Evolutionary conservation across 2,113 vertebrate genomes (phyloP).

Genomic region (Picathartes gymnocephalus): DNA sequence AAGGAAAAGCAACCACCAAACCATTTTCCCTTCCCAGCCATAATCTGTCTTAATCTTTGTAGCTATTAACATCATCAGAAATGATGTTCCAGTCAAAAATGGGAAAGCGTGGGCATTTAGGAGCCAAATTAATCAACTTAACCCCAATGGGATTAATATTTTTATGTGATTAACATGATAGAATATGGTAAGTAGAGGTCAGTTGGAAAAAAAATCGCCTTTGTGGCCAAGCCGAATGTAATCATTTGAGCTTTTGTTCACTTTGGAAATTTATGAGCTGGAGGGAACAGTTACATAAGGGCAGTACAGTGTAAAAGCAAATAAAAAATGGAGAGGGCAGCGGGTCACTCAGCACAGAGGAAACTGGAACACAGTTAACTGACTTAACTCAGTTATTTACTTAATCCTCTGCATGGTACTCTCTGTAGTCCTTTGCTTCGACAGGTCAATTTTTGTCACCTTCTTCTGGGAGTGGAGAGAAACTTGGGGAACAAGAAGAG

Average conservation of each 20-base stretch:
- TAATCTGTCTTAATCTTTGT: conserved; percentile 2
- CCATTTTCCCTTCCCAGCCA: background rate
- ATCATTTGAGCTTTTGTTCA: conserved; percentile 56
- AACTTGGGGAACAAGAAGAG: background rate
- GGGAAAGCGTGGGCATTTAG: background rate
- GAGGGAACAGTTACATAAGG: conserved; percentile 61
- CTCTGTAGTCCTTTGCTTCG: background rate
- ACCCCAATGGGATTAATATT: background rate
- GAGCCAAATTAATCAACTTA: background rate
- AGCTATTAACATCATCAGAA: background rate
- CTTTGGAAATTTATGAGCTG: conserved; percentile 51
- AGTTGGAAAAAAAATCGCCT: conserved; percentile 20
- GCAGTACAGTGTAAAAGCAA: conserved; percentile 28
- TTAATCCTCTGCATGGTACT: background rate
- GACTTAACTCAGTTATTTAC: background rate
- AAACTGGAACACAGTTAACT: conserved; percentile 3
- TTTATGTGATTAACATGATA: conserved; percentile 30
- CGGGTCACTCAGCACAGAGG: background rate
- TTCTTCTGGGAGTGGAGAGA: background rate
- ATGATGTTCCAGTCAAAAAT: background rate
- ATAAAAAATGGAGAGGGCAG: conserved; percentile 32
- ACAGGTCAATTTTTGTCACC: background rate
- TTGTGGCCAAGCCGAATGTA: background rate
- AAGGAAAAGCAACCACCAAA: background rate
- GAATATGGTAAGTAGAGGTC: background rate